phyloP scores from a whole-genome alignment of 2,113 vertebrate genomes.

The Tricholaema leucomelas region DNA sequence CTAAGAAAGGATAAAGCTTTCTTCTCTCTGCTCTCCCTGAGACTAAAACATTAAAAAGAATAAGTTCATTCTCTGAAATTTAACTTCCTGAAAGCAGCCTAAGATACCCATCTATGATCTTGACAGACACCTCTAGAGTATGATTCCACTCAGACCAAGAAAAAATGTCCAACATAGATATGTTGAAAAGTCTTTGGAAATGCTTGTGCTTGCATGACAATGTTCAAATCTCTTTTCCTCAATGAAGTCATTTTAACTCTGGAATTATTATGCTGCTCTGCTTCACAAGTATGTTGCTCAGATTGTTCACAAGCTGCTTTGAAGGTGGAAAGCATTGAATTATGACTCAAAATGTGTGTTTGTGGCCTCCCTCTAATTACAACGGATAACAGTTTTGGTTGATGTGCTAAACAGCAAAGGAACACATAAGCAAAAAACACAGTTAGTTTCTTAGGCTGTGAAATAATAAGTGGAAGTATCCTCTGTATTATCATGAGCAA shows the following conservation, averaged over 20 bases:
- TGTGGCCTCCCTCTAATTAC: not conserved
- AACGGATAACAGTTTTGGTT: not conserved
- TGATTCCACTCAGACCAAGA: not conserved
- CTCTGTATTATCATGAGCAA: not conserved
- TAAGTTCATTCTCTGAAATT: not conserved
- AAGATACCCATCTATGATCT: not conserved
- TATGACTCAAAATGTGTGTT: slow-evolving; percentile 1
- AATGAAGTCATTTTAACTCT: slow-evolving; percentile 17
- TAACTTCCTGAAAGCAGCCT: not conserved
- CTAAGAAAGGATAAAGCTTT: slow-evolving; percentile 32
- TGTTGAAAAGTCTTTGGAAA: not conserved
- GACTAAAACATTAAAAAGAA: not conserved
- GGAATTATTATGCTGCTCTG: not conserved
- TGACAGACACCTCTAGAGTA: not conserved
- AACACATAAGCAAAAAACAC: not conserved
- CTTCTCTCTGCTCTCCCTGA: not conserved
- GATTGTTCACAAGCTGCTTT: slow-evolving; percentile 2
- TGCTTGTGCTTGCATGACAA: not conserved
- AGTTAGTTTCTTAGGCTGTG: not conserved
- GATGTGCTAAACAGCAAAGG: not conserved
- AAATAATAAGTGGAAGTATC: not conserved
- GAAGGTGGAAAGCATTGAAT: slow-evolving; percentile 23
- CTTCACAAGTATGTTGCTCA: not conserved
- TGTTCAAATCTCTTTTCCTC: slow-evolving; percentile 21
- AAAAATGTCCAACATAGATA: not conserved